A percentile compares a stretch with the other conserved stretches of the same genome.
Evolutionary conservation across 2,888 invertebrate species (phyloP).

Genomic region (Cyclophora albipunctata): DNA sequence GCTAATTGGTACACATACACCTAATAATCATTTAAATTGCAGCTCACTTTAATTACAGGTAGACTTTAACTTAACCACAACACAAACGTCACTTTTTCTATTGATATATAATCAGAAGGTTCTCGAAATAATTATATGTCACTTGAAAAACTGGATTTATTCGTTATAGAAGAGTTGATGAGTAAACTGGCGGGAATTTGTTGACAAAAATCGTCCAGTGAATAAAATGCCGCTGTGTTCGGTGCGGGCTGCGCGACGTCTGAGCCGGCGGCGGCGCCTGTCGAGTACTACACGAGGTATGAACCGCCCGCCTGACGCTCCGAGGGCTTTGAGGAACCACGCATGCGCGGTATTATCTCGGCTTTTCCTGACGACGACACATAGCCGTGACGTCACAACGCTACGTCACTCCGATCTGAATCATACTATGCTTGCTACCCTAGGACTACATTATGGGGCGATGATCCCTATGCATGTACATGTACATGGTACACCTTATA

Average conservation of each 20-base stretch:
- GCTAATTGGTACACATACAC: constrained; percentile 32
- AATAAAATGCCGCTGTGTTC: constrained; percentile 45
- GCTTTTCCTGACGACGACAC: constrained; percentile 47
- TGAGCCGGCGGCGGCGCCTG: constrained; percentile 31
- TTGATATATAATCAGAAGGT: background rate
- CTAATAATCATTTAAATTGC: constrained; percentile 48
- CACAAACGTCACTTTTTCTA: constrained; percentile 7
- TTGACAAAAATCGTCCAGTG: background rate
- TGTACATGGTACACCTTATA: too few relatives aligned
- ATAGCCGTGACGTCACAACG: constrained; percentile 2
- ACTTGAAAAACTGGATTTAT: background rate
- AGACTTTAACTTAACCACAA: constrained; percentile 17
- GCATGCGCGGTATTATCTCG: constrained; percentile 61
- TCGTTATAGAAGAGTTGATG: background rate
- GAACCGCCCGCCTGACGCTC: constrained; percentile 20
- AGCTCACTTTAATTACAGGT: constrained; percentile 31
- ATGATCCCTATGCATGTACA: too few relatives aligned
- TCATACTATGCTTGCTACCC: background rate
- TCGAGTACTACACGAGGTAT: constrained; percentile 3
- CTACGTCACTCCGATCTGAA: constrained; percentile 4
- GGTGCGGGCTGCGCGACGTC: constrained; percentile 52
- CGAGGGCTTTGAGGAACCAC: constrained; percentile 46
- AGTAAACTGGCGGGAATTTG: background rate
- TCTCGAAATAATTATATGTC: constrained; percentile 1
- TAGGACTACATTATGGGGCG: too few relatives aligned